These are phyloP conservation scores for Discoglossus pictus DNA, from an alignment of 2,797 vertebrate species.

Conservation along the genomic window DNA sequence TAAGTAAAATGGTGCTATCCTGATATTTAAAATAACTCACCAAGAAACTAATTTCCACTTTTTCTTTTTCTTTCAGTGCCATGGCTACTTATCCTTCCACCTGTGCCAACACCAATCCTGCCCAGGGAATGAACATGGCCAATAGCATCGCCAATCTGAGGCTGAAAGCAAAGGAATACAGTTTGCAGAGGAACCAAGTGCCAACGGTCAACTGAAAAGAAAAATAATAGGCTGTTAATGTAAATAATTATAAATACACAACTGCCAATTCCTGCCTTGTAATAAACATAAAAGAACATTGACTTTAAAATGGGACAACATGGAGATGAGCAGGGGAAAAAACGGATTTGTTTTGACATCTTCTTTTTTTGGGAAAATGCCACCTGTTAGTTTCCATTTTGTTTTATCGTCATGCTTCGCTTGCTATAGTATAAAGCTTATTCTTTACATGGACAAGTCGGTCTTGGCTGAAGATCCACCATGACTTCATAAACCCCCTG, in stretches of 20 bases:
- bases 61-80: slow-evolving; percentile 75
- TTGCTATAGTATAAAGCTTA: slow-evolving; percentile 66
- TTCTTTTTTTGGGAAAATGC: slow-evolving; percentile 60
- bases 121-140: slow-evolving; percentile 97
- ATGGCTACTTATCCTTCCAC: slow-evolving; percentile 94
- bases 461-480: slow-evolving; percentile 49
- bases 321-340: slow-evolving; percentile 63
- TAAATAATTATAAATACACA: slow-evolving; percentile 56
- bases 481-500: slow-evolving; percentile 46
- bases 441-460: slow-evolving; percentile 65
- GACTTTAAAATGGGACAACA: slow-evolving; percentile 61
- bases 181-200: slow-evolving; percentile 95
- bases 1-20: too few relatives aligned
- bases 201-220: slow-evolving; percentile 92
- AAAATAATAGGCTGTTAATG: slow-evolving; percentile 56
- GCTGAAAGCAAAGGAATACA: slow-evolving; percentile 99
- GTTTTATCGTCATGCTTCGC: slow-evolving; percentile 61
- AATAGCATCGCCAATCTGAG: slow-evolving; percentile 99
- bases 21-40: too few relatives aligned
- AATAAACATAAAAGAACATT: slow-evolving; percentile 53
- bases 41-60: neutral
- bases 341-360: slow-evolving; percentile 61
- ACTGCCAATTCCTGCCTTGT: slow-evolving; percentile 58
- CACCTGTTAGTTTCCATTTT: slow-evolving; percentile 61
- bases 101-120: slow-evolving; percentile 88